These are phyloP conservation scores for Bambusicola thoracicus DNA, from an alignment of 2,113 vertebrate species.

Conservation along the genomic window DNA sequence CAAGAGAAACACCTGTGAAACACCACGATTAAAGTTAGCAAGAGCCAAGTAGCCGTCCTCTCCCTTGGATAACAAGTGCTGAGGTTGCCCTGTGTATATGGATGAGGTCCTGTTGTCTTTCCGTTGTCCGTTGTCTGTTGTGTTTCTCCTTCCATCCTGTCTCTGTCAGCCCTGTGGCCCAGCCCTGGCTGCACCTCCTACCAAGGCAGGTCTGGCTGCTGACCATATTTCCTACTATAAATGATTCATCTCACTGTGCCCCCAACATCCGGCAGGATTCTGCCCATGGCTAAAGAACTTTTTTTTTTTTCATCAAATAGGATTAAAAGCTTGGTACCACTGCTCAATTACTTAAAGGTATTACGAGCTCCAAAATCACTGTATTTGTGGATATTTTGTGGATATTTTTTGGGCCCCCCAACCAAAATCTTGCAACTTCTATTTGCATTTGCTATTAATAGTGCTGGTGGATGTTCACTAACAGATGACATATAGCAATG, in stretches of 20 bases:
- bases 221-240: background rate
- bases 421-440: background rate
- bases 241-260: background rate
- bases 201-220: background rate
- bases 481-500: background rate
- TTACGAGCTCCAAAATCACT: background rate
- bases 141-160: background rate
- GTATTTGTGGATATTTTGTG: background rate
- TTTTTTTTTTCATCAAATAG: background rate
- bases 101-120: background rate
- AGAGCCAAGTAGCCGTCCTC: background rate
- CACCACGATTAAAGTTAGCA: background rate
- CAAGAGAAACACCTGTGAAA: background rate
- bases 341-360: background rate
- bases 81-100: background rate
- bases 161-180: background rate
- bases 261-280: background rate
- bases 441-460: conserved; percentile 1
- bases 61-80: background rate
- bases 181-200: background rate
- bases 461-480: background rate
- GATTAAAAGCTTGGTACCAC: background rate
- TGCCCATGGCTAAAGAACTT: background rate
- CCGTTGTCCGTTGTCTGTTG: no score
- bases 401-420: no score